phyloP scores from a whole-genome alignment of 1,140 invertebrate species.

The Sitophilus oryzae region DNA sequence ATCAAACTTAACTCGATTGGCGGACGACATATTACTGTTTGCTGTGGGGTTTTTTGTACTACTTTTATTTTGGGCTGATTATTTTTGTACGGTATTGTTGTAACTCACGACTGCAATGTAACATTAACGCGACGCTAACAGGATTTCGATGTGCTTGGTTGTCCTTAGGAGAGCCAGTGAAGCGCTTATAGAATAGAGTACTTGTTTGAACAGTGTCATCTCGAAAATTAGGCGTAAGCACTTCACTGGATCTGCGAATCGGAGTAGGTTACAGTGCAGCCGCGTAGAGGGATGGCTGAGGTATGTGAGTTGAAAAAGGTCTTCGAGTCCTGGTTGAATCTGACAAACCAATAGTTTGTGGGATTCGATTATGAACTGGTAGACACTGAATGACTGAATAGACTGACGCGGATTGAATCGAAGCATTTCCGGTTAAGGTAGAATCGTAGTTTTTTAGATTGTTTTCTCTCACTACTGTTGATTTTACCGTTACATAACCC shows the following conservation, averaged over 20 bases:
- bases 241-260: slow-evolving; percentile 26
- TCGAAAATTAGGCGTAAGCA: too few relatives aligned
- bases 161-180: slow-evolving; percentile 4
- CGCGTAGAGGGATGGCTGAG: slow-evolving; percentile 35
- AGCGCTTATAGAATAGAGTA: not conserved
- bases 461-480: slow-evolving; percentile 12
- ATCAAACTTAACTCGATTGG: slow-evolving; percentile 26
- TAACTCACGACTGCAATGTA: slow-evolving; percentile 46
- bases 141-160: slow-evolving; percentile 40
- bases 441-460: slow-evolving; percentile 13
- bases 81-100: slow-evolving; percentile 40
- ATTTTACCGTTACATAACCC: slow-evolving; percentile 14
- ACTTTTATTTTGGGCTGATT: slow-evolving; percentile 42
- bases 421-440: slow-evolving; percentile 20
- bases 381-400: not conserved
- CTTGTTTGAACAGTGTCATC: too few relatives aligned
- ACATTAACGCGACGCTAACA: slow-evolving; percentile 41
- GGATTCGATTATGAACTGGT: too few relatives aligned
- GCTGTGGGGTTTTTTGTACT: slow-evolving; percentile 43
- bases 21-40: slow-evolving; percentile 40
- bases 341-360: too few relatives aligned
- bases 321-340: too few relatives aligned
- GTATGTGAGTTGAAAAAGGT: slow-evolving; percentile 15
- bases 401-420: slow-evolving; percentile 1
- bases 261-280: slow-evolving; percentile 43